Evolutionary conservation across 2,888 invertebrate genomes (phyloP).

Genomic region (Brachyopa scutellaris): DNA sequence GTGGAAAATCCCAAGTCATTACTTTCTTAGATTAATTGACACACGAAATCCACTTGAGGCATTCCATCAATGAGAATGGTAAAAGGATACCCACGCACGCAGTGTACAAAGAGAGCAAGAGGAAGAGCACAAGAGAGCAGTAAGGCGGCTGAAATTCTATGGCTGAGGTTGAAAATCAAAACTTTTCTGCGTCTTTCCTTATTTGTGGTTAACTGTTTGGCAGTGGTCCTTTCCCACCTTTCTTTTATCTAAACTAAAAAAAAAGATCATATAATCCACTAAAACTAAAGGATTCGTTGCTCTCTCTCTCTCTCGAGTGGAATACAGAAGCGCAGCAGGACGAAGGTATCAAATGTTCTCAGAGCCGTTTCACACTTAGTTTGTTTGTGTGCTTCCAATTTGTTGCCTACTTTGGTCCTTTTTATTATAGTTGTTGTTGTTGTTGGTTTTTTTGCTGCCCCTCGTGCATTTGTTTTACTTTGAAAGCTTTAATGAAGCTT

Average conservation of each 20-base stretch:
- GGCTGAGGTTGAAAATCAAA: constrained; percentile 26
- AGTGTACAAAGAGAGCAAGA: neutral
- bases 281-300: neutral
- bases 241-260: no score
- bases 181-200: constrained; percentile 33
- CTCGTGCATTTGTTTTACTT: constrained; percentile 48
- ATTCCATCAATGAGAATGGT: neutral
- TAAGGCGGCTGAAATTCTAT: neutral
- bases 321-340: neutral
- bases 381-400: constrained; percentile 43
- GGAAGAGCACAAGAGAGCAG: neutral
- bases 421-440: no score
- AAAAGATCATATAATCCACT: neutral
- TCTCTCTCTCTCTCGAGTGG: neutral
- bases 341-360: constrained; percentile 32
- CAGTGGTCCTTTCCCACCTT: no score
- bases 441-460: constrained; percentile 6
- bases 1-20: constrained; percentile 39
- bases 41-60: constrained; percentile 40
- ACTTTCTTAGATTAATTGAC: constrained; percentile 58
- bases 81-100: neutral
- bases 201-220: constrained; percentile 50
- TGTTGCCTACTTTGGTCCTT: neutral
- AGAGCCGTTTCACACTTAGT: constrained; percentile 63
- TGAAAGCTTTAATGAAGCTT: constrained; percentile 71